Evolutionary conservation across 1,140 invertebrate genomes (phyloP).

Genomic region (Cardiocondyla obscurior): DNA sequence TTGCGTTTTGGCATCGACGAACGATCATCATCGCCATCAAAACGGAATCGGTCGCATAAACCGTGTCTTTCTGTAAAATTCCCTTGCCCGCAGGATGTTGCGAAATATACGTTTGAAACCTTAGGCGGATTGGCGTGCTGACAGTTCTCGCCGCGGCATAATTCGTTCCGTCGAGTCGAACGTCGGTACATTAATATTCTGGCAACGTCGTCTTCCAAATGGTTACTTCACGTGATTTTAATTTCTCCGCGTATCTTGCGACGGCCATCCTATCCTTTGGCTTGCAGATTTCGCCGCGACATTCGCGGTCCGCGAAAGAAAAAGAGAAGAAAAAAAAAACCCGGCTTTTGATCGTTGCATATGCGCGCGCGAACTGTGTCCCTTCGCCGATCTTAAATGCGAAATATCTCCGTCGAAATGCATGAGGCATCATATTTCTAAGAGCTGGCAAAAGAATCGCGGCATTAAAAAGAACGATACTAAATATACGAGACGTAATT

Average conservation of each 20-base stretch:
- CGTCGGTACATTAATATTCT: conserved; percentile 64
- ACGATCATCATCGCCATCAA: conserved; percentile 39
- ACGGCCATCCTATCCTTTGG: conserved; percentile 52
- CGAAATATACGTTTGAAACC: conserved; percentile 55
- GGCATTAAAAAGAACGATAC: neutral
- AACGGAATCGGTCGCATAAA: conserved; percentile 34
- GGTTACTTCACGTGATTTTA: conserved; percentile 53
- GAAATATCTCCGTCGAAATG: neutral
- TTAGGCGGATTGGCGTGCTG: conserved; percentile 54
- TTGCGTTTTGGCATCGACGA: conserved; percentile 33
- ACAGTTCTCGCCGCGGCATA: conserved; percentile 59
- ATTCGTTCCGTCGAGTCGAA: conserved; percentile 63
- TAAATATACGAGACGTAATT: neutral
- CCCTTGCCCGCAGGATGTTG: conserved; percentile 37
- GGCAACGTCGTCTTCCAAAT: conserved; percentile 39
- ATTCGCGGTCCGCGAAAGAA: neutral
- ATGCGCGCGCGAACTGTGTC: neutral
- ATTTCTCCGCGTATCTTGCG: conserved; percentile 41
- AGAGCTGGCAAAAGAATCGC: neutral
- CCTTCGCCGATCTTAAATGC: neutral
- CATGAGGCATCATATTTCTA: neutral
- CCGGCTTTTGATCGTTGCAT: neutral
- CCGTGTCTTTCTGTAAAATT: conserved; percentile 28
- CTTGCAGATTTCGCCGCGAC: conserved; percentile 62
- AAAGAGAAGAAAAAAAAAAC: neutral